Base-by-base conservation (phyloP, 23 tunicate species). In the Oikopleura vanhoeffeni region DNA sequence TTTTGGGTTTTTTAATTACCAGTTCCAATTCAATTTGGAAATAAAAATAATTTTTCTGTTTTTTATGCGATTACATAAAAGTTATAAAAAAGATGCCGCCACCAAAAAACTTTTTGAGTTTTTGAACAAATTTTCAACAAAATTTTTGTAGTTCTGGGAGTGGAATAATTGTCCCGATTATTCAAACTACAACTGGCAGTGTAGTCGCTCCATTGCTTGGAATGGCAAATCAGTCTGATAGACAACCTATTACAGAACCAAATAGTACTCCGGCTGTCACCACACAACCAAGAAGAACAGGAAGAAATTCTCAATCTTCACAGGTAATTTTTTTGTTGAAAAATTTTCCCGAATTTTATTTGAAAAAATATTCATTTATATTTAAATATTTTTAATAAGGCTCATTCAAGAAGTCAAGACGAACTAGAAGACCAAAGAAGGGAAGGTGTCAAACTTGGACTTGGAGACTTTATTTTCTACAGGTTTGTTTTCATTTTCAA, bases 381-480 rank as follows among this genome's bases (percentile, higher is more conserved):
- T n/a, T n/a, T n/a, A n/a, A n/a, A n/a, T n/a, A n/a, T n/a, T n/a
- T n/a, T n/a, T n/a, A n/a, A n/a, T n/a, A n/a, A n/a, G n/a, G n/a
- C n/a, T n/a, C n/a, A n/a, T n/a, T n/a, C 18, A 49, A 49, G 79
- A 71, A 13, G 27, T 71, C 79, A 71, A 30, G 36, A 30, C 27
- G 79, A 18, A 71, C 3, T 3, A 24, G 35, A 18, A 71, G 38
- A 71, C 32, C 34, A 71, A 71, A 28, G 79, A 32, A 28, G 79
- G 38, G 79, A 71, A 28, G 96, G 96, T 76, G 96, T 94, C 0
- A 94, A 94, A 41, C 87, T 94, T 18, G 99, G 99, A 3, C 86
- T 94, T 35, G 99, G 99, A 0, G 99, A 94, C 67, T 94, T 94
- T 60, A 94, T 94, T 24, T 94, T 94, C 84, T 94, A 94, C 96